phyloP scores from a whole-genome alignment of 2,888 invertebrate species.

The Amiota mariae region DNA sequence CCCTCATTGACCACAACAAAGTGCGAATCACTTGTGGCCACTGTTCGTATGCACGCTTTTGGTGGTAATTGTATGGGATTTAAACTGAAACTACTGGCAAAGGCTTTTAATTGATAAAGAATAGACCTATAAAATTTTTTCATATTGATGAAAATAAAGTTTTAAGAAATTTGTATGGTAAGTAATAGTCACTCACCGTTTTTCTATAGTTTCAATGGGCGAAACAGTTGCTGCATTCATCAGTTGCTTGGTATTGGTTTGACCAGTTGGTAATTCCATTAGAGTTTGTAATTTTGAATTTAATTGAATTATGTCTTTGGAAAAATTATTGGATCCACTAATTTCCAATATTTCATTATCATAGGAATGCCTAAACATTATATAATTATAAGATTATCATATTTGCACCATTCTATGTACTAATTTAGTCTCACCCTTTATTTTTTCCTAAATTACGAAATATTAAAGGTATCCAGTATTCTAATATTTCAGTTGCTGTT shows the following conservation, averaged over 20 bases:
- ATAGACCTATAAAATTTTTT: slow-evolving; percentile 72
- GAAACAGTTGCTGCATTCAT: slow-evolving; percentile 71
- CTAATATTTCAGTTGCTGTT: slow-evolving; percentile 77
- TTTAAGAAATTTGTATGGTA: neutral
- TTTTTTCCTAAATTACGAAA: slow-evolving; percentile 72
- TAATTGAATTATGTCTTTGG: slow-evolving; percentile 36
- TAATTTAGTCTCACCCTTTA: slow-evolving; percentile 58
- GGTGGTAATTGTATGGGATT: slow-evolving; percentile 77
- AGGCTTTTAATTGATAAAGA: slow-evolving; percentile 76
- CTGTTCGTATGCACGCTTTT: slow-evolving; percentile 74
- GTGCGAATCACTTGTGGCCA: slow-evolving; percentile 77
- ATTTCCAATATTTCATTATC: slow-evolving; percentile 57
- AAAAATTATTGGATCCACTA: neutral
- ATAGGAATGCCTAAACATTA: slow-evolving; percentile 62
- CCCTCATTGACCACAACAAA: slow-evolving; percentile 76
- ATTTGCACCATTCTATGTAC: no score
- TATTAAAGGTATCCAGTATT: slow-evolving; percentile 75
- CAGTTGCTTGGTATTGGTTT: slow-evolving; percentile 69
- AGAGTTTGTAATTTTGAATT: slow-evolving; percentile 39
- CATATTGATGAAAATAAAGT: neutral
- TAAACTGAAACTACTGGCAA: slow-evolving; percentile 75
- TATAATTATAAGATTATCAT: no score
- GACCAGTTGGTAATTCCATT: slow-evolving; percentile 62
- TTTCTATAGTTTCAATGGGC: slow-evolving; percentile 68
- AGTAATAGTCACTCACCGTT: slow-evolving; percentile 56